Percentiles rank a stretch among this genome's conserved stretches.
Conservation (phyloP, 2,113 vertebrate genomes). For the Gorsachius goisagi region DNA sequence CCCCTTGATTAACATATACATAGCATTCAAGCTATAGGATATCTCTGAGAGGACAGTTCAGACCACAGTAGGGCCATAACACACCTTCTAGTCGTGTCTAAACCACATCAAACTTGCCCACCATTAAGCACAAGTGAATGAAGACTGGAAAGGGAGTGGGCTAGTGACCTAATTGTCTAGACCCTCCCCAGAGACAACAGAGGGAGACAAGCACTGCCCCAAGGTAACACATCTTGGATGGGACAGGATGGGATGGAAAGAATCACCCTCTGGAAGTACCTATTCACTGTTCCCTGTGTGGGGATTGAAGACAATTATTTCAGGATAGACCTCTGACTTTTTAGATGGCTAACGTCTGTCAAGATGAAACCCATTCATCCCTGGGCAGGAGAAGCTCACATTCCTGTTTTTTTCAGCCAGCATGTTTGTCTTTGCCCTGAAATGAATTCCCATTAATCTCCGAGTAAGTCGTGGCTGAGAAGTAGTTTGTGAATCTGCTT, state of each 20-base stretch:
- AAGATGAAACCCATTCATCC: conserved; percentile 38
- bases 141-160: background rate
- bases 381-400: conserved; percentile 37
- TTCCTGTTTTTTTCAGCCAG: conserved; percentile 20
- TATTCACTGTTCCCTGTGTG: background rate
- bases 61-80: background rate
- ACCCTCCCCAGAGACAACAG: background rate
- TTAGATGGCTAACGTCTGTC: background rate
- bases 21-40: background rate
- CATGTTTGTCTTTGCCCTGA: conserved; percentile 52
- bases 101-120: background rate
- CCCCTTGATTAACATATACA: background rate
- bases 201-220: background rate
- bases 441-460: conserved; percentile 53
- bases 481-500: conserved; percentile 40
- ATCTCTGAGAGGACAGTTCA: background rate
- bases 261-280: background rate
- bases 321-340: background rate
- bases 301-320: background rate
- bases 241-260: background rate
- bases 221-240: background rate
- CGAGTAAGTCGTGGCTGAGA: background rate
- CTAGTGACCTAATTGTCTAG: background rate
- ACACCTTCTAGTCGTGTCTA: background rate
- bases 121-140: background rate